phyloP scores from a whole-genome alignment of 2,113 vertebrate genomes.

The Rhineura floridana region DNA sequence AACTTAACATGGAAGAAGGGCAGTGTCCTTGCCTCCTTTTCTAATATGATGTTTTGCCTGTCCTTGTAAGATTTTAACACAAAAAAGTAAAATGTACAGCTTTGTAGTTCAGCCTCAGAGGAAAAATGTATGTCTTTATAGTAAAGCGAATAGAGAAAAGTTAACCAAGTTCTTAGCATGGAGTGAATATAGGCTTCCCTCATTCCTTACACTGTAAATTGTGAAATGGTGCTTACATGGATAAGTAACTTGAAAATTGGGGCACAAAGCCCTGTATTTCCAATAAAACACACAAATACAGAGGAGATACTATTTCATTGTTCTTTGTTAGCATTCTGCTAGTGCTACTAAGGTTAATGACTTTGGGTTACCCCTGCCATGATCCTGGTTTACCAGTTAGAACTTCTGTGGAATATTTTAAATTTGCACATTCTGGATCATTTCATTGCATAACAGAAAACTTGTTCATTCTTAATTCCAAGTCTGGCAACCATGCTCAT shows the following conservation, averaged over 20 bases:
- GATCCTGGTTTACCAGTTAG: not conserved
- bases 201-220: not conserved
- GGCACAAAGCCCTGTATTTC: not conserved
- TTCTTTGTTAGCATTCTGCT: too few relatives aligned
- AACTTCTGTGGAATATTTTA: not conserved
- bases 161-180: constrained; percentile 17
- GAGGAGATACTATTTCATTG: not conserved
- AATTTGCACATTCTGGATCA: not conserved
- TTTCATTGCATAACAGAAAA: not conserved
- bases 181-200: rapidly evolving
- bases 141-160: rapidly evolving
- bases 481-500: too few relatives aligned
- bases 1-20: not conserved
- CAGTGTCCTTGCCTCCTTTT: not conserved
- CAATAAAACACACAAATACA: not conserved
- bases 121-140: not conserved
- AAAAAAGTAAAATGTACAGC: not conserved
- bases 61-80: not conserved
- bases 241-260: not conserved
- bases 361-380: not conserved
- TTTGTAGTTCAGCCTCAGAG: not conserved
- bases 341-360: not conserved
- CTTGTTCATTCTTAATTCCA: too few relatives aligned
- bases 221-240: not conserved
- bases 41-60: not conserved